Percentiles rank a stretch among this genome's conserved stretches.
phyloP scores from a whole-genome alignment of 2,113 vertebrate genomes.

The Athene noctua region DNA sequence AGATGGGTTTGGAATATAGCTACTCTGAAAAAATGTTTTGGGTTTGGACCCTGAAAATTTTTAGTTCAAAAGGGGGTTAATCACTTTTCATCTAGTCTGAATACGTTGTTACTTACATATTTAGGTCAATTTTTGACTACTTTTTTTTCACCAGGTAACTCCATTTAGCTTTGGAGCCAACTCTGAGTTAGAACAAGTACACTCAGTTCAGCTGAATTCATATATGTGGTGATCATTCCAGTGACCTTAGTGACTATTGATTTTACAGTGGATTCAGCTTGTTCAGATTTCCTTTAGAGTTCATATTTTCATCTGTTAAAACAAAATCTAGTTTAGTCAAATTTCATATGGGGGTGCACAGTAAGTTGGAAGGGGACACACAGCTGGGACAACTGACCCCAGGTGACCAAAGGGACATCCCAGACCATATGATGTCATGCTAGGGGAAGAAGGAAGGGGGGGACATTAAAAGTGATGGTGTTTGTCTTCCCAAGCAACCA shows the following conservation, averaged over 20 bases:
- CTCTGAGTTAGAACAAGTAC: not conserved
- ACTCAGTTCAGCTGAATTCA: not conserved
- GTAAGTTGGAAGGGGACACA: no score
- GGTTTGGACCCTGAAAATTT: not conserved
- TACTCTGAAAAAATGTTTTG: not conserved
- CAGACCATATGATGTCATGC: no score
- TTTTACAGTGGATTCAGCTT: not conserved
- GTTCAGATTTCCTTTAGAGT: not conserved
- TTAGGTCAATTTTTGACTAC: not conserved
- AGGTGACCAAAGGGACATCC: no score
- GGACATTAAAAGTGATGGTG: no score
- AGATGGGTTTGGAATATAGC: not conserved
- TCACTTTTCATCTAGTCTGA: not conserved
- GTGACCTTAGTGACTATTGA: not conserved
- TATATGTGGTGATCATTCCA: not conserved
- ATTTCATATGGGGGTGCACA: not conserved
- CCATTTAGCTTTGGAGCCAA: not conserved
- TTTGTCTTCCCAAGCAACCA: no score
- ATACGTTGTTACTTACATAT: not conserved
- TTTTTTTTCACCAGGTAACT: not conserved
- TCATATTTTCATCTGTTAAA: not conserved
- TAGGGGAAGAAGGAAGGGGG: no score
- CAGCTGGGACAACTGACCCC: no score
- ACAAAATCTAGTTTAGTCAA: not conserved
- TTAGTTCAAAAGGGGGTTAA: not conserved